phyloP scores from a whole-genome alignment of 2,113 vertebrate genomes.

The Alouatta palliata region DNA sequence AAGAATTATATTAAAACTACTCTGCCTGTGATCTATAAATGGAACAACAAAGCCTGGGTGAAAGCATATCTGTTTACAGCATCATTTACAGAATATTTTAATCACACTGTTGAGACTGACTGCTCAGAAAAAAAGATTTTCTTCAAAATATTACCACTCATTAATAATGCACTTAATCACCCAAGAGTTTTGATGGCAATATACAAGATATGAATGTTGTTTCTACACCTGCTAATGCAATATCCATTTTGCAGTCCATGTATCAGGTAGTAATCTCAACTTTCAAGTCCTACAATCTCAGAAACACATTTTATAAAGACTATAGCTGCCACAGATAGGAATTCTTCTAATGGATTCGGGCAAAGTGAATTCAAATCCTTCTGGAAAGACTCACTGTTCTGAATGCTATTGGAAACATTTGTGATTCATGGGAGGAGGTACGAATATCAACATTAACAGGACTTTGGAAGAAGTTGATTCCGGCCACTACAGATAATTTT shows the following conservation, averaged over 20 bases:
- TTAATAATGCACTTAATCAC: background rate
- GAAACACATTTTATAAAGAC: background rate
- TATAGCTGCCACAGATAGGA: background rate
- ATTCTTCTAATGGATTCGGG: background rate
- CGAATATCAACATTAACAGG: background rate
- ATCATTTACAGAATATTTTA: background rate
- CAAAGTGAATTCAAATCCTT: background rate
- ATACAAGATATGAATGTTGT: background rate
- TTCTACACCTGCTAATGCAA: background rate
- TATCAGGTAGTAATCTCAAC: background rate
- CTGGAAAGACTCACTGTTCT: background rate
- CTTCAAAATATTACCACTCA: background rate
- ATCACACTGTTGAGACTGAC: background rate
- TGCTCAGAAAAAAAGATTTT: background rate
- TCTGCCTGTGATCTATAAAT: background rate
- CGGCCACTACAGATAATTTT: background rate
- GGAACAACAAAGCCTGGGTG: background rate
- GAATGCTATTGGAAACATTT: background rate
- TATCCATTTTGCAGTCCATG: background rate
- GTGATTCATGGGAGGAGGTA: background rate
- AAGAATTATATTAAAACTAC: background rate
- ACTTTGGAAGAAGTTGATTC: background rate
- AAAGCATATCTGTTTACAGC: background rate
- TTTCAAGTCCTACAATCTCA: background rate
- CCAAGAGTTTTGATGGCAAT: background rate